These are phyloP conservation scores for Ceratotherium simum DNA, from an alignment of 2,113 vertebrate genomes.

Conservation along the genomic window DNA sequence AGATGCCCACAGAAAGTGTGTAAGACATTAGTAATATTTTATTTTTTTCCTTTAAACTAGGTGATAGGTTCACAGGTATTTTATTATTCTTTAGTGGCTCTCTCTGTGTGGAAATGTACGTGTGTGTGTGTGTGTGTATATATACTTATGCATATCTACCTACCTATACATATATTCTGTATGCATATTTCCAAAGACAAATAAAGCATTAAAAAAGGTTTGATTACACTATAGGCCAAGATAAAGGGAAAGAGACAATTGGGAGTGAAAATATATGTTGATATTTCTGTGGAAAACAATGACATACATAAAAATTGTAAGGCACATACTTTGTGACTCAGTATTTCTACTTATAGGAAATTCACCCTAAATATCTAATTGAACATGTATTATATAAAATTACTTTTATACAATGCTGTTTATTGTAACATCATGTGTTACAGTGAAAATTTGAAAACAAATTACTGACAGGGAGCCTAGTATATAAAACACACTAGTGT, in stretches of 20 bases:
- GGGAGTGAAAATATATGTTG: background rate
- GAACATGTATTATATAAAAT: background rate
- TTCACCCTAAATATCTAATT: constrained; percentile 26
- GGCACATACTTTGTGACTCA: background rate
- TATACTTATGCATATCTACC: background rate
- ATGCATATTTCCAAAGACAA: background rate
- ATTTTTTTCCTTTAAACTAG: background rate
- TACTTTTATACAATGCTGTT: background rate
- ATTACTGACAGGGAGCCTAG: background rate
- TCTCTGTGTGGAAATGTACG: background rate
- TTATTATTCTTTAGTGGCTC: background rate
- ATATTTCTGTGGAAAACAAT: constrained; percentile 10
- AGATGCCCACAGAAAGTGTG: background rate
- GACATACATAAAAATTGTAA: background rate
- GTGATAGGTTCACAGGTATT: background rate
- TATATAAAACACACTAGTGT: background rate
- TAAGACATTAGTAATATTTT: background rate
- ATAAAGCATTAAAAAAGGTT: background rate
- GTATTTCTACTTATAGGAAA: background rate
- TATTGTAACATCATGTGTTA: constrained; percentile 23
- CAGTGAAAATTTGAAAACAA: constrained; percentile 26
- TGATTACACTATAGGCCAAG: background rate
- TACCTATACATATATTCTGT: background rate
- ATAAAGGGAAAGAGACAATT: background rate
- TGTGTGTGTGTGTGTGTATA: background rate